Percentiles rank a stretch among this genome's conserved stretches.
phyloP scores from a whole-genome alignment of 2,888 invertebrate genomes.

The Morpho achilles region DNA sequence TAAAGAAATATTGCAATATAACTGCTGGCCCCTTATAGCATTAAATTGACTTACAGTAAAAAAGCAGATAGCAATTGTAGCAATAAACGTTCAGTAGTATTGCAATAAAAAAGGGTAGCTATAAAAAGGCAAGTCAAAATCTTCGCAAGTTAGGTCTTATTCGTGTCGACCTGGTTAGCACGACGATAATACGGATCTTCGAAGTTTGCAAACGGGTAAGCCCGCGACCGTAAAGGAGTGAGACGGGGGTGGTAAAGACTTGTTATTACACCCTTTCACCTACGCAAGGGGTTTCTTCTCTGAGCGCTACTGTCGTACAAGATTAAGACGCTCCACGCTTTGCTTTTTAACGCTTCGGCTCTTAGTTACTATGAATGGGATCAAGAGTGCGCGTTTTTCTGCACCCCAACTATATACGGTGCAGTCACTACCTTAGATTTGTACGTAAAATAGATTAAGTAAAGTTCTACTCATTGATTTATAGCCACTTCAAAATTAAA shows the following conservation, averaged over 20 bases:
- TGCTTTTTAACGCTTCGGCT: constrained; percentile 56
- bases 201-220: constrained; percentile 64
- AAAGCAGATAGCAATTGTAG: too few relatives aligned
- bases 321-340: constrained; percentile 70
- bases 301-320: constrained; percentile 64
- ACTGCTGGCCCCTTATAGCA: too few relatives aligned
- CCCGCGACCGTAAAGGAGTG: constrained; percentile 52
- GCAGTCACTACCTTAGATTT: too few relatives aligned
- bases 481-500: too few relatives aligned
- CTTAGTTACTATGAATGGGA: constrained; percentile 52
- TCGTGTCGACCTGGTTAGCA: constrained; percentile 62
- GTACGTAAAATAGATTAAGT: too few relatives aligned
- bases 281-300: constrained; percentile 65
- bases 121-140: constrained; percentile 21
- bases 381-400: constrained; percentile 46
- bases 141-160: constrained; percentile 56
- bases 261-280: constrained; percentile 78
- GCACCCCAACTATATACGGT: too few relatives aligned
- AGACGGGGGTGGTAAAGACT: constrained; percentile 49
- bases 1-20: too few relatives aligned
- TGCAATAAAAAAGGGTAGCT: constrained; percentile 1
- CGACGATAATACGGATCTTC: constrained; percentile 67
- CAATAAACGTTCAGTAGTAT: neutral
- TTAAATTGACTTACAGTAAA: too few relatives aligned
- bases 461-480: too few relatives aligned